Percentiles rank a stretch among this genome's conserved stretches.
Conservation (phyloP, 2,888 invertebrate species). For the Myathropa florea region DNA sequence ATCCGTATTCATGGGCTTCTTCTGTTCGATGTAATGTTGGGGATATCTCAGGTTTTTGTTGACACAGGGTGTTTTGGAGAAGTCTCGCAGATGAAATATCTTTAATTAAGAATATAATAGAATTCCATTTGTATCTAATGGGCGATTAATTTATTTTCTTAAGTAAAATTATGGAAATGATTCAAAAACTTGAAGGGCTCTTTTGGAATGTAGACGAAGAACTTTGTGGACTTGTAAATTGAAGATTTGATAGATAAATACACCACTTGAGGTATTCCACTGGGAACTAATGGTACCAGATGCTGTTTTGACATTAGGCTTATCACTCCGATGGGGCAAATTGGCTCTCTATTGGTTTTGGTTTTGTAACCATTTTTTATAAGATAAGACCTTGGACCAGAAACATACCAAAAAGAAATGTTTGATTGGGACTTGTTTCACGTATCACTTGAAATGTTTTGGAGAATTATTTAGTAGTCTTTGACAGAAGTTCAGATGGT, state of each 20-base stretch:
- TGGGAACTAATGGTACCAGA: too few relatives aligned
- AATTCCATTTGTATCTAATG: constrained; percentile 35
- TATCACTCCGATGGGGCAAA: too few relatives aligned
- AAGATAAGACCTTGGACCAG: too few relatives aligned
- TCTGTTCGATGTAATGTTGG: neutral
- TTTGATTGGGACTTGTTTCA: too few relatives aligned
- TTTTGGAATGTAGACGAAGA: neutral
- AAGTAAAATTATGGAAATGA: constrained; percentile 19
- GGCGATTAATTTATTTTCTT: constrained; percentile 52
- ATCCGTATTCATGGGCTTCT: neutral
- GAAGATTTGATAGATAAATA: neutral
- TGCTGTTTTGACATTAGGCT: too few relatives aligned
- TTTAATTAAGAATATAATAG: constrained; percentile 53
- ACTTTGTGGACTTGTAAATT: constrained; percentile 3
- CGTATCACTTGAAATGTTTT: too few relatives aligned
- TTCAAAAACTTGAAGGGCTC: constrained; percentile 9
- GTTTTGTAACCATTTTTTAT: too few relatives aligned
- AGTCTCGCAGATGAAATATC: constrained; percentile 33
- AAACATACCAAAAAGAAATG: too few relatives aligned
- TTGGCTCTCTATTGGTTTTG: too few relatives aligned
- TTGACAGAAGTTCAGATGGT: too few relatives aligned
- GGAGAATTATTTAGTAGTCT: too few relatives aligned
- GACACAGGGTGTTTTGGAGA: constrained; percentile 33
- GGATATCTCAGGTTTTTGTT: neutral
- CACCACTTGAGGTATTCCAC: neutral